phyloP scores from a whole-genome alignment of 2,113 vertebrate species.

The Leucoraja erinaceus region DNA sequence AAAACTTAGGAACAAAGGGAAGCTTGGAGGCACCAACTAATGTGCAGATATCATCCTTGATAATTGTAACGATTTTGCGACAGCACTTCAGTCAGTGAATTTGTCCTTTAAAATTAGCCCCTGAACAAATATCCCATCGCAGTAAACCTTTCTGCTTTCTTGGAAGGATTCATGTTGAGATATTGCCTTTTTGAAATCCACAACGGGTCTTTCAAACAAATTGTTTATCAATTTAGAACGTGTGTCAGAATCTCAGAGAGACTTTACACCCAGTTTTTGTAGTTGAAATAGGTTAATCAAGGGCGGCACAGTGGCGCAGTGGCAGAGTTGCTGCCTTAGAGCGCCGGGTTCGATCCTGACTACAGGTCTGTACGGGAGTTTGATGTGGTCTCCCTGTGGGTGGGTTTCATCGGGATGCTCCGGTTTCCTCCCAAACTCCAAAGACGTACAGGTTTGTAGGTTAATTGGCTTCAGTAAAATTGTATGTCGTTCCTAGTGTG shows the following conservation, averaged over 20 bases:
- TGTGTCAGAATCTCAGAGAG: not conserved
- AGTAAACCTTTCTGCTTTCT: slow-evolving; percentile 1
- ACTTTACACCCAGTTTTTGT: not conserved
- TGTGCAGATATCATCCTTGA: not conserved
- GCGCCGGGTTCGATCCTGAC: too few relatives aligned
- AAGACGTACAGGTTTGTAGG: too few relatives aligned
- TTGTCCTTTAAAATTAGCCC: not conserved
- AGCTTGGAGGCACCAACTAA: not conserved
- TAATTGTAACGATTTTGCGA: not conserved
- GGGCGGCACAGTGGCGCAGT: too few relatives aligned
- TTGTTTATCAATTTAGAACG: not conserved
- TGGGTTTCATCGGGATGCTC: too few relatives aligned
- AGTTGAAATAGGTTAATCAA: not conserved
- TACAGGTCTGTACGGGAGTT: too few relatives aligned
- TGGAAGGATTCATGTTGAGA: not conserved
- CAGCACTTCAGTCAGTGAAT: not conserved
- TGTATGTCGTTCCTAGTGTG: too few relatives aligned
- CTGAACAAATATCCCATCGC: not conserved
- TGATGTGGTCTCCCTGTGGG: too few relatives aligned
- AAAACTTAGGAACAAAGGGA: not conserved
- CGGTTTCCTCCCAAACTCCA: too few relatives aligned
- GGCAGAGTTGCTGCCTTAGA: too few relatives aligned
- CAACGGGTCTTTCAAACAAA: not conserved
- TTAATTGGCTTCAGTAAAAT: too few relatives aligned
- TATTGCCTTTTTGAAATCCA: not conserved